These are phyloP conservation scores for Escarpia spicata DNA, from an alignment of 2,888 invertebrate genomes.

Conservation along the genomic window DNA sequence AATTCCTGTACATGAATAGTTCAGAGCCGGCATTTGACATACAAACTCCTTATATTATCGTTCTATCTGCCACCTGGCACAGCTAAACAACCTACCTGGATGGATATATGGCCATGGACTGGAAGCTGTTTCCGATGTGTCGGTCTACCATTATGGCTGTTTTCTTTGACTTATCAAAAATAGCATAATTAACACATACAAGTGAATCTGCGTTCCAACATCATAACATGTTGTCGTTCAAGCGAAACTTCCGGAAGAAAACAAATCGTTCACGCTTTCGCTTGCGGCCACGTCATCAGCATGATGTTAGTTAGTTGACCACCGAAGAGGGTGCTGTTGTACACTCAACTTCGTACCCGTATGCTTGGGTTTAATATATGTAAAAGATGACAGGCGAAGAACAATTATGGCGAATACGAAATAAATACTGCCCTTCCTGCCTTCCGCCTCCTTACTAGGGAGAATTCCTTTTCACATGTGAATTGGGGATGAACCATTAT, in stretches of 20 bases:
- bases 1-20: not conserved
- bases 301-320: not conserved
- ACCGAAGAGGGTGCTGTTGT: not conserved
- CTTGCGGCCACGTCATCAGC: not conserved
- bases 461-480: not conserved
- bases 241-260: not conserved
- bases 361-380: not conserved
- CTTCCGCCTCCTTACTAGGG: not conserved
- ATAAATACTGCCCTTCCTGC: not conserved
- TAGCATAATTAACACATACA: not conserved
- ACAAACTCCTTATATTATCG: not conserved
- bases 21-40: not conserved
- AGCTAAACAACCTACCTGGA: not conserved
- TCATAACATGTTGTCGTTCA: not conserved
- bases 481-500: not conserved
- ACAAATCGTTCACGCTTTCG: not conserved
- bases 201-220: not conserved
- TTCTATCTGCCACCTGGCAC: not conserved
- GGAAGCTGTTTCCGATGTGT: not conserved
- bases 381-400: not conserved
- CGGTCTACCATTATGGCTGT: not conserved
- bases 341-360: not conserved
- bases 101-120: not conserved
- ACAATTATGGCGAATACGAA: not conserved
- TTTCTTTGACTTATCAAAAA: not conserved